phyloP scores from a whole-genome alignment of 2,888 invertebrate species.

The Ormyrus thymus region DNA sequence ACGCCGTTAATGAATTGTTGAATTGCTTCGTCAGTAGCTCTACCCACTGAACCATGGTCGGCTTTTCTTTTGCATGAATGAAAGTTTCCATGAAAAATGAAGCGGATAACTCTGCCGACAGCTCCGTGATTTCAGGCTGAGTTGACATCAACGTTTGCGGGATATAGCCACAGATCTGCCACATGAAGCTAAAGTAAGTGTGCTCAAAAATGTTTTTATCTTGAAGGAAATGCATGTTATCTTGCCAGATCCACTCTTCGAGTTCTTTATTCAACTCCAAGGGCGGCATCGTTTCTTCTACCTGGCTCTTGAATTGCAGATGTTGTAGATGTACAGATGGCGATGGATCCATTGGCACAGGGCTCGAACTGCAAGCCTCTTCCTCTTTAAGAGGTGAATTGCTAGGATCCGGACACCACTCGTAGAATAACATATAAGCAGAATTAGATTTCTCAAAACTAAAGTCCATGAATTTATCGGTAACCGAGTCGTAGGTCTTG shows the following conservation, averaged over 20 bases:
- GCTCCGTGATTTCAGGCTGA: constrained; percentile 87
- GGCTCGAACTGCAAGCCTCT: constrained; percentile 47
- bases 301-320: constrained; percentile 58
- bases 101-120: constrained; percentile 91
- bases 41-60: constrained; percentile 98
- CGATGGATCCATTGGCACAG: constrained; percentile 45
- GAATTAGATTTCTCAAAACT: constrained; percentile 98
- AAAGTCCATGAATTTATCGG: constrained; percentile 97
- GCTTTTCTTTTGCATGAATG: constrained; percentile 98
- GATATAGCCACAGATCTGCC: constrained; percentile 95
- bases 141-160: constrained; percentile 90
- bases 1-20: constrained; percentile 91
- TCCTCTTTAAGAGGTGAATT: constrained; percentile 61
- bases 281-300: constrained; percentile 62
- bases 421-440: constrained; percentile 98
- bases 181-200: constrained; percentile 97
- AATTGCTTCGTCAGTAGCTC: constrained; percentile 96
- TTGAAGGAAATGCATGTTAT: constrained; percentile 95
- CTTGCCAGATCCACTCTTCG: constrained; percentile 98
- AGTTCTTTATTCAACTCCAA: constrained; percentile 86
- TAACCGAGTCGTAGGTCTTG: constrained; percentile 96
- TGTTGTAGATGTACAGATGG: constrained; percentile 52
- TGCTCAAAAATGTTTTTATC: constrained; percentile 98
- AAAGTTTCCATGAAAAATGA: constrained; percentile 97
- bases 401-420: constrained; percentile 79